A percentile compares a stretch with the other conserved stretches of the same genome.
Evolutionary conservation across 53 echinoderm and acorn worm species (phyloP).

Genomic region (Actinopyga echinites): DNA sequence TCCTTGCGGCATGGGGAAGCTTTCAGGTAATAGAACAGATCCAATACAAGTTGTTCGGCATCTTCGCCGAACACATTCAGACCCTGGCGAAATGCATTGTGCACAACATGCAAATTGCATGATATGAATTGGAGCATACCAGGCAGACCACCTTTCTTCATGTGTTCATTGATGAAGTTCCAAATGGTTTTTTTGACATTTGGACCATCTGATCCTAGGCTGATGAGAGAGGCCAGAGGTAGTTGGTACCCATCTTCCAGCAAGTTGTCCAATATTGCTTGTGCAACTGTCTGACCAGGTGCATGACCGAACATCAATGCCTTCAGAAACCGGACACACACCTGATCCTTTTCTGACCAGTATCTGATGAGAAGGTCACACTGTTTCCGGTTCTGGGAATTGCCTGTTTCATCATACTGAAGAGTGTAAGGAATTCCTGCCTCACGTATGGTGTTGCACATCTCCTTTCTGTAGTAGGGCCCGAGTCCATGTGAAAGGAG

Average conservation of each 20-base stretch:
- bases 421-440: too few species aligned
- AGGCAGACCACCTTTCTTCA: conserved; percentile 1
- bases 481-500: too few species aligned
- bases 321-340: too few species aligned
- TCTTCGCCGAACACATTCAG: neutral
- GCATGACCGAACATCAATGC: too few species aligned
- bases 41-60: conserved; percentile 10
- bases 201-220: conserved; percentile 15
- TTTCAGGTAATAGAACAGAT: conserved; percentile 20
- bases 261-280: too few species aligned
- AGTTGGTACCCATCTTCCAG: neutral
- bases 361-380: too few species aligned
- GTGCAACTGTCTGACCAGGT: too few species aligned
- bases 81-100: conserved; percentile 1
- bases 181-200: conserved; percentile 15
- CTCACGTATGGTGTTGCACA: too few species aligned
- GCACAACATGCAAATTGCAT: conserved; percentile 16
- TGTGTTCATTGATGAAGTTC: conserved; percentile 14
- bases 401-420: too few species aligned
- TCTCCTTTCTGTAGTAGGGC: too few species aligned
- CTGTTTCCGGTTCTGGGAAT: too few species aligned
- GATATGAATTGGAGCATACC: neutral
- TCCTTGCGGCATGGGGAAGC: neutral
- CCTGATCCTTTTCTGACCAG: too few species aligned
- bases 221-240: neutral